Percentiles rank a stretch among this genome's conserved stretches.
phyloP scores from a whole-genome alignment of 2,888 invertebrate species.

The Yponomeuta evonymella region DNA sequence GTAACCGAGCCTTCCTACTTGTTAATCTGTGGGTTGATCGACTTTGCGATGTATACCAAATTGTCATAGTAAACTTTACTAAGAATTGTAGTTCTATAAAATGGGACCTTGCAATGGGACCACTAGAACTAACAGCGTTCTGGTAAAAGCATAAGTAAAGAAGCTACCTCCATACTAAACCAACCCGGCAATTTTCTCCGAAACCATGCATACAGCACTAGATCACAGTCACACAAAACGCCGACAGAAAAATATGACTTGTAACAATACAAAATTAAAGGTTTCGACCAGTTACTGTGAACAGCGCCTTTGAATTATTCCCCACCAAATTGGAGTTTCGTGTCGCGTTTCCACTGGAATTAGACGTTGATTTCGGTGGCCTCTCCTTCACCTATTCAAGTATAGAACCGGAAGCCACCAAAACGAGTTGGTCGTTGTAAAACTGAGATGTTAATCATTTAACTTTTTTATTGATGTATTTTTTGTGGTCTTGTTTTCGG shows the following conservation, averaged over 20 bases:
- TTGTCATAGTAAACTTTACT: too few relatives aligned
- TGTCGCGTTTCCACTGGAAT: conserved; percentile 2
- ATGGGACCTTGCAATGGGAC: too few relatives aligned
- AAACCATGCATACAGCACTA: conserved; percentile 10
- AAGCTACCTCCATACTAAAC: background rate
- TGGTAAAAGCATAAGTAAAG: background rate
- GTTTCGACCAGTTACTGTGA: conserved; percentile 12
- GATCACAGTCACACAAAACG: conserved; percentile 16
- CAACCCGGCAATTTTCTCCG: background rate
- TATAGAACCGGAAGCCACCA: too few relatives aligned
- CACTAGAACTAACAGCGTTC: too few relatives aligned
- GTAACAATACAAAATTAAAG: conserved; percentile 19
- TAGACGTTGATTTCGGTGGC: background rate
- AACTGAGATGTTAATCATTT: too few relatives aligned
- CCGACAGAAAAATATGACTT: conserved; percentile 11
- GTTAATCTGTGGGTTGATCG: too few relatives aligned
- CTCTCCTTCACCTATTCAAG: background rate
- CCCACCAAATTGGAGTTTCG: conserved; percentile 29
- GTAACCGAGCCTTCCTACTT: too few relatives aligned
- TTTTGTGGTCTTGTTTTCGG: too few relatives aligned
- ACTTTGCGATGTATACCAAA: too few relatives aligned
- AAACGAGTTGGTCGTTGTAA: too few relatives aligned
- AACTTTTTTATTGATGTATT: too few relatives aligned
- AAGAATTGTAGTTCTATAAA: too few relatives aligned
- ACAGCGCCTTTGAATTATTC: conserved; percentile 32